These are phyloP conservation scores for Rhizomys pruinosus DNA, from an alignment of 2,113 vertebrate genomes.

Conservation along the genomic window DNA sequence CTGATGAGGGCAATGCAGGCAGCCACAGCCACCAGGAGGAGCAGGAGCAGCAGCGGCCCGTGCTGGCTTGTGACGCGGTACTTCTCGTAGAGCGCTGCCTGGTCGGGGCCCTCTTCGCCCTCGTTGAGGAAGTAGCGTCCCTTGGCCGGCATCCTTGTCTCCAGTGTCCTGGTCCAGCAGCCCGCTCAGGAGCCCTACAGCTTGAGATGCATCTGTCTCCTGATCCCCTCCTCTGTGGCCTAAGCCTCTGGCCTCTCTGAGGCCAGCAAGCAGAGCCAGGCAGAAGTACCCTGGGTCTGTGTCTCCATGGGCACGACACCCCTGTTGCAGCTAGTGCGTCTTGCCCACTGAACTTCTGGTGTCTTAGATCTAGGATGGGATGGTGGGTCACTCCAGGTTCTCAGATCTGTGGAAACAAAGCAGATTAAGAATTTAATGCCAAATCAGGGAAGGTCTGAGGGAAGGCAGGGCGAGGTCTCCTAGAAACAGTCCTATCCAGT, in stretches of 20 bases:
- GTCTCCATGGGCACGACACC: background rate
- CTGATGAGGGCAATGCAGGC: slow-evolving; percentile 88
- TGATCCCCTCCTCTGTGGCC: accelerated
- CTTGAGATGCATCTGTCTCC: background rate
- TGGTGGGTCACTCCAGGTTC: background rate
- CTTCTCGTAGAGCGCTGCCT: slow-evolving; percentile 92
- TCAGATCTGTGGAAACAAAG: slow-evolving; percentile 61
- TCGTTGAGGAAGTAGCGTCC: slow-evolving; percentile 96
- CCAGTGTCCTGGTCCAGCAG: slow-evolving; percentile 84
- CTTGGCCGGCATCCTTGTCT: slow-evolving; percentile 94
- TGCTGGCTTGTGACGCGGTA: slow-evolving; percentile 94
- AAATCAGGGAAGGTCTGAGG: background rate
- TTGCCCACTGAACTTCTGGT: accelerated
- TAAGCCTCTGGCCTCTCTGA: background rate
- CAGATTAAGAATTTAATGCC: background rate
- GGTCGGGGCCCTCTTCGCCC: slow-evolving; percentile 88
- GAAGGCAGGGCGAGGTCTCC: background rate
- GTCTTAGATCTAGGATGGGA: background rate
- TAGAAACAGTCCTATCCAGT: accelerated
- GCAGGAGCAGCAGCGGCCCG: slow-evolving; percentile 92
- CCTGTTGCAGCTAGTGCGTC: accelerated
- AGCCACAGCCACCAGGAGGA: slow-evolving; percentile 91
- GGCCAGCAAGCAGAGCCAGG: background rate
- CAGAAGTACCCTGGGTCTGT: background rate
- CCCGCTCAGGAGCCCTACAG: background rate